These are phyloP conservation scores for Acanthurus leucopareius DNA, from an alignment of 2,797 vertebrate genomes.

Conservation along the genomic window DNA sequence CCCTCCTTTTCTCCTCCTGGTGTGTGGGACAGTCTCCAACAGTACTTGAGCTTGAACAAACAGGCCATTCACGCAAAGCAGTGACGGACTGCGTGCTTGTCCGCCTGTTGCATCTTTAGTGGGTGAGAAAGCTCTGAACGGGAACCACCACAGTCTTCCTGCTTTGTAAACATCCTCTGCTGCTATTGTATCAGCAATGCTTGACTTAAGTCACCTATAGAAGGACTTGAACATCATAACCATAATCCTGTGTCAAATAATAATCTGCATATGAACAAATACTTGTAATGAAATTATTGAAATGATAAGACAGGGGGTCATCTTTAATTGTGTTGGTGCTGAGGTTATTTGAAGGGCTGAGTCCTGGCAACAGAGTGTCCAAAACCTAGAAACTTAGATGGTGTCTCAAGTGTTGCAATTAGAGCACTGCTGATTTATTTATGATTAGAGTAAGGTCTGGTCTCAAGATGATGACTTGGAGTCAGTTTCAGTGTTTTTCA, in stretches of 20 bases:
- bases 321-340: slow-evolving; percentile 31
- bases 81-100: slow-evolving; percentile 66
- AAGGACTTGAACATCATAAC: slow-evolving; percentile 42
- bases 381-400: slow-evolving; percentile 44
- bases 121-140: slow-evolving; percentile 62
- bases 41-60: slow-evolving; percentile 82
- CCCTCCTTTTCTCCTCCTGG: slow-evolving; percentile 74
- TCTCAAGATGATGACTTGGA: slow-evolving; percentile 51
- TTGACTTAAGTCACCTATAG: slow-evolving; percentile 47
- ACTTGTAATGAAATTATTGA: slow-evolving; percentile 34
- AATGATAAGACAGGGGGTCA: slow-evolving; percentile 23
- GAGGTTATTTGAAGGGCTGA: slow-evolving; percentile 45
- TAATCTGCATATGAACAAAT: slow-evolving; percentile 62
- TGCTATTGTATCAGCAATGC: slow-evolving; percentile 55
- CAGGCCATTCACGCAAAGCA: slow-evolving; percentile 75
- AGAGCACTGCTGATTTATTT: slow-evolving; percentile 69
- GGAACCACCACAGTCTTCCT: slow-evolving; percentile 65
- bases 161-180: slow-evolving; percentile 53
- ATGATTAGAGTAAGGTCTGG: slow-evolving; percentile 61
- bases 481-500: slow-evolving; percentile 58
- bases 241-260: slow-evolving; percentile 48
- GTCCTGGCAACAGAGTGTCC: slow-evolving; percentile 32
- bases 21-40: slow-evolving; percentile 77
- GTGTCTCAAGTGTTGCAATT: slow-evolving; percentile 67
- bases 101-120: slow-evolving; percentile 74